Evolutionary conservation across 2,797 vertebrate genomes (phyloP), one percentile per base, ranked within the genome.

Genomic region (Rhincodon typus): DNA sequence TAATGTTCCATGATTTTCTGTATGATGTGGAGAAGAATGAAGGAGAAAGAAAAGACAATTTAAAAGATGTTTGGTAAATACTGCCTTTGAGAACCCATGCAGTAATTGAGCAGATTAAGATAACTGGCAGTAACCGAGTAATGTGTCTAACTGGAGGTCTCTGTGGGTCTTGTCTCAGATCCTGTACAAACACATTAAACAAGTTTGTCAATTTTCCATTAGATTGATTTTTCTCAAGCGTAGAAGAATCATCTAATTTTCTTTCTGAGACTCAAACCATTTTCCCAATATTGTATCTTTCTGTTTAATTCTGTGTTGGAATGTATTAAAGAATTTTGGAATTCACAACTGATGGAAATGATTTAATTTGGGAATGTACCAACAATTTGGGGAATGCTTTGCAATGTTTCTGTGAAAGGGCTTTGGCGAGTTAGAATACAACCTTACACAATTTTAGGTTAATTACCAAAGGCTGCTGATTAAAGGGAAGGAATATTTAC

Each of bases 191-290:
- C 97, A 96, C 94, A 77, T 98, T 98, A 98, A 98, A 98, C 97
- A 97, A 96, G 96, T 98, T 98, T 98, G 98, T 98, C 98, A 97
- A 97, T 98, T 98, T 98, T 98, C 97, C 97, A 97, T 97, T 97
- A 97, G 96, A 98, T 97, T 98, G 98, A 98, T 98, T 98, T 98
- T 98, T 98, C 97, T 97, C 97, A 97, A 96, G 97, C 97, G 97
- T 97, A 96, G 97, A 97, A 97, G 97, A 97, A 96, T 97, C 96
- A 15, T 97, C 97, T 98, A 97, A 97, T 97, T 98, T 97, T 96
- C 96, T 97, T 97, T 97, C 96, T 97, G 30, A 57, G 27, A 97
- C 97, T 97, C 96, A 96, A 62, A 97, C 97, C 96, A 97, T 97
- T 97, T 87, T n/a, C 97, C 97, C 97, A 97, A 97, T 97, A 97